A percentile compares a stretch with the other conserved stretches of the same genome.
Conservation (phyloP, 2,797 vertebrate genomes). For the Tadarida brasiliensis region DNA sequence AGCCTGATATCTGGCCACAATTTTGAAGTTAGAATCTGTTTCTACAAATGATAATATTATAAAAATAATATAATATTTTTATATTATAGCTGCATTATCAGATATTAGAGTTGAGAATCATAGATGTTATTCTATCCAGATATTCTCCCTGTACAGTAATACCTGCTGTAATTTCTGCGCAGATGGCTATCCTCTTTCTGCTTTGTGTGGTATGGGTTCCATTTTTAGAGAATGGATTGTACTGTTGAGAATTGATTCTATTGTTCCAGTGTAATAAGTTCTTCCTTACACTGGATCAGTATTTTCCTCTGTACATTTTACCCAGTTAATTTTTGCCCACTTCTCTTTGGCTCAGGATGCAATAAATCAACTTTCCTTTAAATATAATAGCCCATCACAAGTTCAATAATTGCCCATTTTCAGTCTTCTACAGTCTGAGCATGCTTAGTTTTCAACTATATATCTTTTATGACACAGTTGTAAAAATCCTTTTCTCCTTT, state of each 20-base stretch:
- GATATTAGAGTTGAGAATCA: background rate
- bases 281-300: background rate
- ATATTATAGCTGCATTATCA: background rate
- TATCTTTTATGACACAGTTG: background rate
- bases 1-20: background rate
- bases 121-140: background rate
- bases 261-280: background rate
- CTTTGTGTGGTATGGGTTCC: background rate
- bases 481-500: background rate
- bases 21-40: background rate
- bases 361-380: constrained; percentile 22
- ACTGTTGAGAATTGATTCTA: background rate
- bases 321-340: background rate
- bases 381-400: background rate
- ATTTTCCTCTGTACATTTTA: constrained; percentile 4
- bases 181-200: background rate
- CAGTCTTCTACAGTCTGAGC: background rate
- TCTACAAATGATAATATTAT: background rate
- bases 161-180: background rate
- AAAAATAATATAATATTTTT: background rate
- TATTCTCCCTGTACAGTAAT: background rate
- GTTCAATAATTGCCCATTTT: background rate
- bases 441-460: background rate
- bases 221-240: background rate
- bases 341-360: background rate